Conservation (phyloP, 1,140 invertebrate species). For the Drosophila fuyamai region DNA sequence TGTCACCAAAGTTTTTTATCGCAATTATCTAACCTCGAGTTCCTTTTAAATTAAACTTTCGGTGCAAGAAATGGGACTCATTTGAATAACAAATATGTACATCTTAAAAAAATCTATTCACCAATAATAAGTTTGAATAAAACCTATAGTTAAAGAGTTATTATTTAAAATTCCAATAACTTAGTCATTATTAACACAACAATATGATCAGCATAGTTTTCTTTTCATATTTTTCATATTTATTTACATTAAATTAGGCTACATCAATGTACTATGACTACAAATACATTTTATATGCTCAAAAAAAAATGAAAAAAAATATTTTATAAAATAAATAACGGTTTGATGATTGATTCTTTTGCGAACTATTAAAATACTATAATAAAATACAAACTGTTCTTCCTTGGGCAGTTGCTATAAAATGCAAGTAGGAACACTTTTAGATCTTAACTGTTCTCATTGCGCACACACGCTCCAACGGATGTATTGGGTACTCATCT, state of each 20-base stretch:
- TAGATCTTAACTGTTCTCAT: background rate
- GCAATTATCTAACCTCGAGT: conserved; percentile 3
- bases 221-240: background rate
- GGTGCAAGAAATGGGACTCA: background rate
- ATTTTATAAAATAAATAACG: conserved; percentile 43
- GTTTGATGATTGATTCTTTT: conserved; percentile 21
- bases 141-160: background rate
- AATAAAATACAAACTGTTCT: conserved; percentile 61
- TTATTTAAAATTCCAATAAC: background rate
- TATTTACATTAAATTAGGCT: conserved; percentile 40
- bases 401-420: conserved; percentile 8
- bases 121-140: background rate
- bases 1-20: background rate
- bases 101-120: background rate
- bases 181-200: background rate
- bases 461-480: background rate
- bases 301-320: conserved; percentile 29
- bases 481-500: no score
- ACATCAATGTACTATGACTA: conserved; percentile 32
- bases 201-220: no score
- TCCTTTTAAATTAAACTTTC: background rate
- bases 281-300: conserved; percentile 22
- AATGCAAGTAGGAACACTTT: background rate
- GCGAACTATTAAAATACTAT: conserved; percentile 59
- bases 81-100: background rate